These are phyloP conservation scores for Peromyscus eremicus DNA, from an alignment of 2,797 vertebrate genomes.

Conservation along the genomic window DNA sequence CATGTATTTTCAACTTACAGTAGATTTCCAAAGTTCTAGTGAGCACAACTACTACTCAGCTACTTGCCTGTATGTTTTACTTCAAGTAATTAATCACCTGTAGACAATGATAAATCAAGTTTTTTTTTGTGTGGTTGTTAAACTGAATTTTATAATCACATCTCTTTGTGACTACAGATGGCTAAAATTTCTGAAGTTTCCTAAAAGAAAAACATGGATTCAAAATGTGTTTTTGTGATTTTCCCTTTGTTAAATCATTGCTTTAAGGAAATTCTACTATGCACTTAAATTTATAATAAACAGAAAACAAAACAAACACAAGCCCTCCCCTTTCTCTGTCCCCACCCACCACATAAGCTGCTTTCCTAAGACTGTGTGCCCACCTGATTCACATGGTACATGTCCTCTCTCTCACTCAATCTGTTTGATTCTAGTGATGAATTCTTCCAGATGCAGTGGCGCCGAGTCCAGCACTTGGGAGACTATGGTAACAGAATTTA, in stretches of 20 bases:
- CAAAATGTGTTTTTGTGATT: rapidly evolving
- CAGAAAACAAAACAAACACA: not conserved
- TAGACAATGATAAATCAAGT: not conserved
- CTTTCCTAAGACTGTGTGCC: not conserved
- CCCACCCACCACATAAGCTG: too few relatives aligned
- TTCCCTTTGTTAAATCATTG: not conserved
- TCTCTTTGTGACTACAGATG: not conserved
- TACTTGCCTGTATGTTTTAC: not conserved
- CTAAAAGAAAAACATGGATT: not conserved
- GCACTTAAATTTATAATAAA: not conserved
- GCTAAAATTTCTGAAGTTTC: not conserved
- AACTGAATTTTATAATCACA: not conserved
- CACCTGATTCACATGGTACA: not conserved
- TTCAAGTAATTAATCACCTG: not conserved
- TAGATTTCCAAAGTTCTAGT: not conserved
- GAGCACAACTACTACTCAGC: too few relatives aligned
- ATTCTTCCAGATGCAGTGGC: too few relatives aligned
- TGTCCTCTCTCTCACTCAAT: not conserved
- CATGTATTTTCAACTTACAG: not conserved
- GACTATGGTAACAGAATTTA: not conserved
- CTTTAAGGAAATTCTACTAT: not conserved
- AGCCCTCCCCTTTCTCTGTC: rapidly evolving
- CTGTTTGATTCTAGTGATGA: not conserved
- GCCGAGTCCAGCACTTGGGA: not conserved
- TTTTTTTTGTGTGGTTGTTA: not conserved